Evolutionary conservation across 2,113 vertebrate genomes (phyloP).

Genomic region (Platichthys flesus): DNA sequence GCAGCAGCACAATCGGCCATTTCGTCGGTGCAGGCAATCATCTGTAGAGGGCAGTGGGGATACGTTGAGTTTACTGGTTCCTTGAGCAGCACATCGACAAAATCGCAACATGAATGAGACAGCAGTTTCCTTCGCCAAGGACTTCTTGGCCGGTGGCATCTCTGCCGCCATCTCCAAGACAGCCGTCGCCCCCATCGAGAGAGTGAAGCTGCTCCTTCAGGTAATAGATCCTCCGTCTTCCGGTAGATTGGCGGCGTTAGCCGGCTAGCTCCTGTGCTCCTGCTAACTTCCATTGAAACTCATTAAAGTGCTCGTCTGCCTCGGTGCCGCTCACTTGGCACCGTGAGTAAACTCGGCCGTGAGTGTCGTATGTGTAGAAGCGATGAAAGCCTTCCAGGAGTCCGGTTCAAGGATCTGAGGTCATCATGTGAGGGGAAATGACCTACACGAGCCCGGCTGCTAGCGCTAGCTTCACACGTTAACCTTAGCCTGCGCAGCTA

Average conservation of each 20-base stretch:
- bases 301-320: neutral
- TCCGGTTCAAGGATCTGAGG: slow-evolving; percentile 32
- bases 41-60: slow-evolving; percentile 59
- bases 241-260: slow-evolving; percentile 23
- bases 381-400: accelerated
- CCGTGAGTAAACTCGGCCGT: accelerated
- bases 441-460: slow-evolving; percentile 72
- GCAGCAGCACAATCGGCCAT: slow-evolving; percentile 73
- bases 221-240: slow-evolving; percentile 56
- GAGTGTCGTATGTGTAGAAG: neutral
- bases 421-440: slow-evolving; percentile 61
- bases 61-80: slow-evolving; percentile 44
- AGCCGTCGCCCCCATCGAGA: slow-evolving; percentile 90
- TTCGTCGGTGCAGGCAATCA: slow-evolving; percentile 75
- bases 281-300: neutral
- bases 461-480: slow-evolving; percentile 59
- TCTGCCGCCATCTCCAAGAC: slow-evolving; percentile 91
- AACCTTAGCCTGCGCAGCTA: slow-evolving; percentile 77
- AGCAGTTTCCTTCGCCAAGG: slow-evolving; percentile 84
- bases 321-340: too few relatives aligned
- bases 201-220: slow-evolving; percentile 89
- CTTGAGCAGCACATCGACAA: slow-evolving; percentile 62
- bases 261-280: slow-evolving; percentile 37
- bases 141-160: slow-evolving; percentile 89
- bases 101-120: slow-evolving; percentile 74